Conservation (phyloP, 2,888 invertebrate genomes). For the Halictus quadricinctus region DNA sequence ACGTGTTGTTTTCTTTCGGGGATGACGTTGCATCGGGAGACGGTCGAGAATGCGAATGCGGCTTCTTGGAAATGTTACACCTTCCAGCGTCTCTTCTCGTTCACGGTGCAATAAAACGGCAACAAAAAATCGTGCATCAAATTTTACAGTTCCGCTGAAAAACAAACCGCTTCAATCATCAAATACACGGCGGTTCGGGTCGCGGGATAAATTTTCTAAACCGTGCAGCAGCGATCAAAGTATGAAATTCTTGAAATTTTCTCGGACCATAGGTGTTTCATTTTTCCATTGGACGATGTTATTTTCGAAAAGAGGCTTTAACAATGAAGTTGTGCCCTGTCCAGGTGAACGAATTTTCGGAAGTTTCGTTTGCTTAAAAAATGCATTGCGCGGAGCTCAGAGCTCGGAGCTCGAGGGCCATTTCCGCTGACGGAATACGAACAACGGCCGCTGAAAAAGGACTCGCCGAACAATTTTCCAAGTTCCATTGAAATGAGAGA, state of each 20-base stretch:
- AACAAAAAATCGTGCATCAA: background rate
- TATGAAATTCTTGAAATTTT: background rate
- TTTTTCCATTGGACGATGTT: too few species aligned
- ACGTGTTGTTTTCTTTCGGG: background rate
- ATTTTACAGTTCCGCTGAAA: background rate
- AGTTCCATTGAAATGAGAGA: background rate
- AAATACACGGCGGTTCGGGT: background rate
- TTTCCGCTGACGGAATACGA: background rate
- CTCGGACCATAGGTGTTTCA: background rate
- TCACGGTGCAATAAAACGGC: background rate
- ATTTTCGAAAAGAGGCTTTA: background rate
- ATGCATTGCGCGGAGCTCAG: background rate
- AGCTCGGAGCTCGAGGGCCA: background rate
- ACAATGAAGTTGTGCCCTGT: background rate
- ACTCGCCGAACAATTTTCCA: background rate
- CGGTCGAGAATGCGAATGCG: background rate
- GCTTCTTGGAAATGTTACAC: background rate
- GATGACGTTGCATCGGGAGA: background rate
- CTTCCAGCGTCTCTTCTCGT: background rate
- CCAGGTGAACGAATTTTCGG: background rate
- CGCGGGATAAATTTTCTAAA: background rate
- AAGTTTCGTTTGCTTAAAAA: background rate
- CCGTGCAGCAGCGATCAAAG: background rate
- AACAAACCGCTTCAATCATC: background rate
- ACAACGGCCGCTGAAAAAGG: background rate